Base-by-base conservation (phyloP, 2,888 invertebrate species). In the Helleia helle region DNA sequence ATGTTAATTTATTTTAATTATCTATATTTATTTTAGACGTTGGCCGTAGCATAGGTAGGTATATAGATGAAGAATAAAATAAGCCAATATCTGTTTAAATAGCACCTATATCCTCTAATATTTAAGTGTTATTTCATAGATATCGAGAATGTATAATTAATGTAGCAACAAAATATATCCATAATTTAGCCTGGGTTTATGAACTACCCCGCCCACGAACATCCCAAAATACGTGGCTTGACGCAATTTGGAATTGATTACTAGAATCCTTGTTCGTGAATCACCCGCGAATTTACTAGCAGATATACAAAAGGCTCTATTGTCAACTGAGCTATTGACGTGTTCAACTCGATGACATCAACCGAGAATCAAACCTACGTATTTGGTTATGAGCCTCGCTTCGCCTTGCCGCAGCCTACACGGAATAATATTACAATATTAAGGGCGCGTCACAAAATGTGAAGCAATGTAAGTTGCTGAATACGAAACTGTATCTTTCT, bases 371-470 rank as follows among this genome's bases (percentile, higher is more conserved):
- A 48, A 56, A 53, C 55, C 55, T 55, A 42, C 42, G 36, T 49
- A 49, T 54, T 52, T 48, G 53, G 49, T 42, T 51, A 52, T 47
- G 47, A 44, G 42, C 41, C 46, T 34, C 17, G 31, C 38, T 40
- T 44, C 52, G 51, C 55, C 55, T 46, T 44, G 50, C 48, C 41
- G 41, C 49, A 34, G 47, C 55, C 55, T 50, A 56, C 54, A 38
- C 52, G 18, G 27, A 46, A 41, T 46, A 38, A 25, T 44, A 45
- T 46, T 42, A 46, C 43, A 47, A 44, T 31, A 42, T 46, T 44
- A 43, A 48, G 43, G 50, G 47, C 42, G 40, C 31, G 30, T 39
- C 30, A 7, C 17, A 24, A 14, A 24, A 8, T 36, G 30, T 39
- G 24, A 40, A 30, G 40, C 40, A 40, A 40, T 22, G 12, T 34